Conservation (phyloP, 2,797 vertebrate species). For the Parauchenoglanis ngamensis region DNA sequence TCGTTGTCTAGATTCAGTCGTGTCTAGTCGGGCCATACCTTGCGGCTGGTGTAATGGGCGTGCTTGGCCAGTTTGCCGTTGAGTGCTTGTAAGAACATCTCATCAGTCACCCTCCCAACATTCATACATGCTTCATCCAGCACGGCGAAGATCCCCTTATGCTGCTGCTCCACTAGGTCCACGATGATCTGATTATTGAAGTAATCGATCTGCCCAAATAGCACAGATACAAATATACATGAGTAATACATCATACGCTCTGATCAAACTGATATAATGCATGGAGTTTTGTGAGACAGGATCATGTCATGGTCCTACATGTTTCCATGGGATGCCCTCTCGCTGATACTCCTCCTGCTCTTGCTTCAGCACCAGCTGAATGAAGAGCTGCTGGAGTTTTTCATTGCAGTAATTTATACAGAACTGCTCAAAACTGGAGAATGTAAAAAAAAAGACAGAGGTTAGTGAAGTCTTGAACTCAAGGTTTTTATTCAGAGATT, state of each 20-base stretch:
- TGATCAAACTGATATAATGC: background rate
- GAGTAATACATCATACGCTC: background rate
- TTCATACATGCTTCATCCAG: slow-evolving; percentile 98
- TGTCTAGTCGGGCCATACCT: slow-evolving; percentile 75
- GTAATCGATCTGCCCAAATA: slow-evolving; percentile 87
- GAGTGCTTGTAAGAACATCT: slow-evolving; percentile 93
- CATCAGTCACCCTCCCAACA: slow-evolving; percentile 94
- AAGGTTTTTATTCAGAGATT: background rate
- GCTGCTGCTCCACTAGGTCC: slow-evolving; percentile 96
- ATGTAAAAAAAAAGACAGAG: background rate
- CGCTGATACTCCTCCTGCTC: slow-evolving; percentile 97
- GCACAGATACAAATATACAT: background rate
- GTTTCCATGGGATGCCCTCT: slow-evolving; percentile 99
- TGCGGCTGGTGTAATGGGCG: slow-evolving; percentile 93
- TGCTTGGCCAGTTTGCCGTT: slow-evolving; percentile 92
- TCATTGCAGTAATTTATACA: slow-evolving; percentile 99
- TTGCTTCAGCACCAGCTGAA: slow-evolving; percentile 96
- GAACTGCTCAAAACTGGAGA: slow-evolving; percentile 92
- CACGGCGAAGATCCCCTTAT: slow-evolving; percentile 93
- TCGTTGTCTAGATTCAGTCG: background rate
- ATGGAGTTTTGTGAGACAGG: background rate
- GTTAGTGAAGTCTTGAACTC: background rate
- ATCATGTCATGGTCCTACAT: slow-evolving; percentile 74
- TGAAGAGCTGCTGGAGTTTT: slow-evolving; percentile 97
- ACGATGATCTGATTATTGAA: slow-evolving; percentile 99